Percentiles rank a stretch among this genome's conserved stretches.
Conservation (phyloP, 2,888 invertebrate species). For the Ormia ochracea region DNA sequence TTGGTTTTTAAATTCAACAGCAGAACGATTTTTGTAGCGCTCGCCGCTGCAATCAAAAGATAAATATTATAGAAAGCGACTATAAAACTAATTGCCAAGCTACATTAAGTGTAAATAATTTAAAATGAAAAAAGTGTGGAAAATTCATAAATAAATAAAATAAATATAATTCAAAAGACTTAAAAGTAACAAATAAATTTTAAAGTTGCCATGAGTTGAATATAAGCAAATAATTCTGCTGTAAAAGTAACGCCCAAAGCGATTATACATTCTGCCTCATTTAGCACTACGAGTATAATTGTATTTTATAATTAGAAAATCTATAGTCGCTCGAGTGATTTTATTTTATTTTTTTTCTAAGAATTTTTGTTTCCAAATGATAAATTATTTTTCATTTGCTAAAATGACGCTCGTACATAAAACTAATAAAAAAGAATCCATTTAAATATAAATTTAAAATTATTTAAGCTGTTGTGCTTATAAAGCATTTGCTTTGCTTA, state of each 20-base stretch:
- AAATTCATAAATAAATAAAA: no score
- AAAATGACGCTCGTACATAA: not conserved
- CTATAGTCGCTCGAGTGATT: not conserved
- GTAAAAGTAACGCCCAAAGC: not conserved
- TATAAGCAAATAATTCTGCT: not conserved
- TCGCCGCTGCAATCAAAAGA: constrained; percentile 65
- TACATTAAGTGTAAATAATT: no score
- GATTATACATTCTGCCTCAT: not conserved
- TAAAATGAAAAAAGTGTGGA: no score
- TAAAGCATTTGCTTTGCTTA: not conserved
- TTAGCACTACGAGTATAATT: not conserved
- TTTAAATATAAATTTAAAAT: not conserved
- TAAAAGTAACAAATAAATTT: no score
- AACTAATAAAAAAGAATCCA: not conserved
- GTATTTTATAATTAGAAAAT: not conserved
- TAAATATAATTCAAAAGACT: no score
- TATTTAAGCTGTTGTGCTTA: not conserved
- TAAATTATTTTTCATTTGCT: not conserved
- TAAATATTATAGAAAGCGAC: not conserved
- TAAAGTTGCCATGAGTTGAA: no score
- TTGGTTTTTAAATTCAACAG: constrained; percentile 60
- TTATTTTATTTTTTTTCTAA: not conserved
- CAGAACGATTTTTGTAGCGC: constrained; percentile 68
- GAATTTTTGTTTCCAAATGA: not conserved
- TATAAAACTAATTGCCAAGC: no score